Base-by-base conservation (phyloP, 2,888 invertebrate genomes). In the Euclidia mi region DNA sequence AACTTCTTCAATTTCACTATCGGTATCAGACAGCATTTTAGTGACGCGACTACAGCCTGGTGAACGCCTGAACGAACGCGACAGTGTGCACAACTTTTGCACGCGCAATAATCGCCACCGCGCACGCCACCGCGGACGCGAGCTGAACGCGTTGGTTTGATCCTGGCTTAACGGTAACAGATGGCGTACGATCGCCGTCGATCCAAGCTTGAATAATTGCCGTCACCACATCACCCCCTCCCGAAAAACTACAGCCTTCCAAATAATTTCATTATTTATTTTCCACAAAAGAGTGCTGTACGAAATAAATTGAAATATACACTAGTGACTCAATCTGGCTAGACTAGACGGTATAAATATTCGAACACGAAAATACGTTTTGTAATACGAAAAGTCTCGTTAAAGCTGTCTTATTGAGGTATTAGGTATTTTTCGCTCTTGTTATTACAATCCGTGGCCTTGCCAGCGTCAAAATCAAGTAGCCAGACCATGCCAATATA, bases 111-210 rank as follows among this genome's bases (percentile, higher is more conserved):
- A n/a, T n/a, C n/a, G n/a, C n/a, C n/a, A n/a, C n/a, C n/a, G n/a
- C n/a, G n/a, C n/a, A n/a, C n/a, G n/a, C n/a, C n/a, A n/a, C n/a
- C n/a, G n/a, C n/a, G n/a, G n/a, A n/a, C n/a, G n/a, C n/a, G n/a
- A n/a, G n/a, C n/a, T n/a, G n/a, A n/a, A n/a, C n/a, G n/a, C n/a
- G n/a, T n/a, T n/a, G n/a, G n/a, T n/a, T n/a, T n/a, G n/a, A n/a
- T n/a, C n/a, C n/a, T n/a, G n/a, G n/a, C n/a, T 70, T 81, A 86
- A 76, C 65, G 77, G 82, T 76, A 79, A 81, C 88, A 89, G 88
- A 87, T 88, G 88, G 85, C 65, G 73, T 63, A 71, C 81, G 80
- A 87, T 87, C 81, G 82, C 77, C 71, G 66, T 65, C 71, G 74
- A 69, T 76, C 71, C 59, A 71, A 67, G 78, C 78, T 81, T 82